Base-by-base conservation (phyloP, 2,888 invertebrate genomes). In the Thyatira batis region DNA sequence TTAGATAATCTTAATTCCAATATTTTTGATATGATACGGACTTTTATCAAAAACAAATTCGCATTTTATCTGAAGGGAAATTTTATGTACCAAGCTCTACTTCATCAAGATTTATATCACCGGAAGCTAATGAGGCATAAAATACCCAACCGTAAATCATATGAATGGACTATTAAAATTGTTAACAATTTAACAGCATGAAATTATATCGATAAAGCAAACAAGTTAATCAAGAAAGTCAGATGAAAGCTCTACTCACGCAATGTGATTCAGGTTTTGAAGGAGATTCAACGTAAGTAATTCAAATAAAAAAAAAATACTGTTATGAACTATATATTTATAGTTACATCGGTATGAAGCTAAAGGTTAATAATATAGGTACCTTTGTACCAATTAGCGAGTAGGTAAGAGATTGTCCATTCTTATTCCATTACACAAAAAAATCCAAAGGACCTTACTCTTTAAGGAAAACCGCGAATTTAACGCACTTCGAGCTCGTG, bases 201-300 rank as follows among this genome's bases (percentile, higher is more conserved):
- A 39, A 39, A 17, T 39, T 3, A 39, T 39, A 8, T n/a, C 48
- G 48, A 48, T 48, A 48, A 48, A 20, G 17, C 17, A 48, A 48
- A 27, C 28, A 48, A 48, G 46, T 27, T 46, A 46, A 46, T 46
- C 46, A 27, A 23, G 46, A 23, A 45, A 46, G 55, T 52, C 51
- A 51, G 60, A 57, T 59, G 60, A 61, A 54, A 55, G 50, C 27
- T 55, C 52, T 50, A 44, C 57, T 55, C 63, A 65, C 64, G 63
- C 61, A 30, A 61, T 51, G 50, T 33, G 52, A 58, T 63, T 58
- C 57, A 51, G 49, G 44, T 54, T 57, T 50, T 49, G 39, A 43
- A 46, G 25, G 17, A 48, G 33, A 51, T 20, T 46, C 21, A 23
- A 25, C 23, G 30, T 23, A 25, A 30, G 30, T 23, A 45, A 49